These are phyloP conservation scores for Rhagophthalmus giganteus DNA, from an alignment of 2,888 invertebrate genomes.

Conservation along the genomic window DNA sequence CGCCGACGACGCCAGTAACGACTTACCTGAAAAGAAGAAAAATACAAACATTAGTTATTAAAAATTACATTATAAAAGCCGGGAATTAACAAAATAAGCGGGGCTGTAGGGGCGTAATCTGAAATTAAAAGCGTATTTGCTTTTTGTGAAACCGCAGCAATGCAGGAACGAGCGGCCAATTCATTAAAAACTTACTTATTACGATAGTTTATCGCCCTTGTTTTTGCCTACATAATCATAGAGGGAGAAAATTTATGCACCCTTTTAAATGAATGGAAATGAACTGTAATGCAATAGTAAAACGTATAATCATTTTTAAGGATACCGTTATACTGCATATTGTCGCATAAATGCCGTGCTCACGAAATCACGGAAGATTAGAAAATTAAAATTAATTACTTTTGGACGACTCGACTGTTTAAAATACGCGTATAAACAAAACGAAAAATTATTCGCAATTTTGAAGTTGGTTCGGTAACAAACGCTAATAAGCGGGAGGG, in stretches of 20 bases:
- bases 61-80: constrained; percentile 14
- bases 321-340: constrained; percentile 11
- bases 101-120: not conserved
- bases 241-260: constrained; percentile 21
- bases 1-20: constrained; percentile 35
- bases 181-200: constrained; percentile 12
- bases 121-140: constrained; percentile 9
- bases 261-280: constrained; percentile 24
- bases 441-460: too few species aligned
- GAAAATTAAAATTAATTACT: too few species aligned
- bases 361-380: too few species aligned
- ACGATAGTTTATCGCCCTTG: constrained; percentile 16
- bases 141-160: constrained; percentile 6
- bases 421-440: too few species aligned
- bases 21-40: constrained; percentile 40
- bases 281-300: constrained; percentile 12
- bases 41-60: constrained; percentile 22
- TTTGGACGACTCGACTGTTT: too few species aligned
- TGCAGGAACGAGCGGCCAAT: constrained; percentile 5
- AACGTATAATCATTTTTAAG: constrained; percentile 24
- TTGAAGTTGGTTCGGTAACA: too few species aligned
- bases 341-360: too few species aligned
- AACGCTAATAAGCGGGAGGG: too few species aligned
- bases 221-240: constrained; percentile 17
- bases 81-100: constrained; percentile 2